These are phyloP conservation scores for Trissoscelio sp. DNA, from an alignment of 2,888 invertebrate species.

Conservation along the genomic window DNA sequence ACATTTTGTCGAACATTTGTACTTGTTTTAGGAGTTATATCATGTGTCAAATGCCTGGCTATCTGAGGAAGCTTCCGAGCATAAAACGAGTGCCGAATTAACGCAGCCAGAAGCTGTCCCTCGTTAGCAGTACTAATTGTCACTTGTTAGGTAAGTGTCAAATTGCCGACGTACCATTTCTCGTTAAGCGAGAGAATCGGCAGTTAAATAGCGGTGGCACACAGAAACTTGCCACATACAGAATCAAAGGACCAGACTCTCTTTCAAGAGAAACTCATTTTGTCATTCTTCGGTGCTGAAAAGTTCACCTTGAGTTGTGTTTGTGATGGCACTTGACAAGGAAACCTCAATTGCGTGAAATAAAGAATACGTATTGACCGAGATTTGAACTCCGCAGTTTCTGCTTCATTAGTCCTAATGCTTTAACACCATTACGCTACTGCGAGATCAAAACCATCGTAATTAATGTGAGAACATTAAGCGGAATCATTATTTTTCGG, in stretches of 20 bases:
- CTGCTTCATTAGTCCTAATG: too few species aligned
- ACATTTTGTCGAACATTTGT: too few species aligned
- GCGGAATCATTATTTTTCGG: conserved; percentile 6
- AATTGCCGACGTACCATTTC: conserved; percentile 66
- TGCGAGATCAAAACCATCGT: conserved; percentile 6
- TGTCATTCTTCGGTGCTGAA: conserved; percentile 46
- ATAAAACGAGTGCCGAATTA: conserved; percentile 52
- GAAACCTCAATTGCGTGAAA: conserved; percentile 37
- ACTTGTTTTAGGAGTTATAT: neutral
- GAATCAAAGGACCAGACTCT: conserved; percentile 56
- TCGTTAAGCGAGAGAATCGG: conserved; percentile 63
- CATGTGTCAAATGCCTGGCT: conserved; percentile 37
- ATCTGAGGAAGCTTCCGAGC: conserved; percentile 27
- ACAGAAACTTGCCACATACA: conserved; percentile 43
- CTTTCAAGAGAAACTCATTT: conserved; percentile 54
- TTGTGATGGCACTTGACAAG: conserved; percentile 46
- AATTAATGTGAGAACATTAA: conserved; percentile 37
- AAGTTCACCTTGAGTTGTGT: conserved; percentile 59
- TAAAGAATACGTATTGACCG: conserved; percentile 30
- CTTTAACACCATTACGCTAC: too few species aligned
- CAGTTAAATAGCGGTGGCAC: conserved; percentile 64
- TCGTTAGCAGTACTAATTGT: conserved; percentile 64
- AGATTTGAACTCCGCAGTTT: too few species aligned
- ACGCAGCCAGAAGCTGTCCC: conserved; percentile 56
- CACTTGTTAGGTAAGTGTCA: conserved; percentile 67